Percentiles rank a stretch among this genome's conserved stretches.
phyloP scores from a whole-genome alignment of 2,113 vertebrate genomes.

The Notechis scutatus region DNA sequence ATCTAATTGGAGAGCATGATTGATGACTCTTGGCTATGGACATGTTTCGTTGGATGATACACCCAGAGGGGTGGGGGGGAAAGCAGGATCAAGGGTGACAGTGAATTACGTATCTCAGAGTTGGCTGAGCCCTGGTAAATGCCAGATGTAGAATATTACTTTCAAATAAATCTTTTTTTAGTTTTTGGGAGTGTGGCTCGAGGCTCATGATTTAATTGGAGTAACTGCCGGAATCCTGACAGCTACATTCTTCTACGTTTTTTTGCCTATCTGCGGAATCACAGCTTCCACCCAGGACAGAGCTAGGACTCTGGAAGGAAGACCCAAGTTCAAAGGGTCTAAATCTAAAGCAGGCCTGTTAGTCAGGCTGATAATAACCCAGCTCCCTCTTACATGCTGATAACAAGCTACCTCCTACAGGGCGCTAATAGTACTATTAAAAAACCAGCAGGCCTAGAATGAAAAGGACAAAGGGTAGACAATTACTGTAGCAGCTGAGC shows the following conservation, averaged over 20 bases:
- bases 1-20: too few relatives aligned
- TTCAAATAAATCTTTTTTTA: too few relatives aligned
- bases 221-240: too few relatives aligned
- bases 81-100: too few relatives aligned
- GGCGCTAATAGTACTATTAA: neutral
- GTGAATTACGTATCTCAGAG: too few relatives aligned
- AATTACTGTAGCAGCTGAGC: neutral
- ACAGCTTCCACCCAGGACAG: neutral
- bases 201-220: too few relatives aligned
- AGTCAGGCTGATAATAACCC: neutral
- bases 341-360: neutral
- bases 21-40: too few relatives aligned
- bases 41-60: too few relatives aligned
- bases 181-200: too few relatives aligned
- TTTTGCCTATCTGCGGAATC: neutral
- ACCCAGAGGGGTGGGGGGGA: too few relatives aligned
- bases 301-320: neutral
- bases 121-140: too few relatives aligned
- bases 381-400: neutral
- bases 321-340: neutral
- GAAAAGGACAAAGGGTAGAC: constrained; percentile 20
- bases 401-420: neutral
- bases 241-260: neutral
- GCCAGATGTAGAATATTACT: too few relatives aligned
- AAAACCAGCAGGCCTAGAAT: neutral